These are phyloP conservation scores for Danio rerio DNA, from an alignment of 2,113 vertebrate species.

Conservation along the genomic window DNA sequence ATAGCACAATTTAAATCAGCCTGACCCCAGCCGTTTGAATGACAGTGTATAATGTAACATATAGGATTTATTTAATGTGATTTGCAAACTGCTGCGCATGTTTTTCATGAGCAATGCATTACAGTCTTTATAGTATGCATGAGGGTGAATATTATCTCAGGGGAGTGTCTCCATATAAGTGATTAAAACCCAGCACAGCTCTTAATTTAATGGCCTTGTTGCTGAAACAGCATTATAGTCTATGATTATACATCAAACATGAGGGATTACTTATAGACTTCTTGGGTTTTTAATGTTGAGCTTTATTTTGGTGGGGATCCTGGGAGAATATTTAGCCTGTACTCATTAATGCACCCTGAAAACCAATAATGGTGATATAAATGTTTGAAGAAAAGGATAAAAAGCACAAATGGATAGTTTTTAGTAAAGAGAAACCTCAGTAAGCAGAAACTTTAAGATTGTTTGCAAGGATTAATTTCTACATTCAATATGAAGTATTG, in stretches of 20 bases:
- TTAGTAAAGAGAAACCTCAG: not conserved
- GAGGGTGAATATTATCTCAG: slow-evolving; percentile 31
- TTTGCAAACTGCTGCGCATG: slow-evolving; percentile 49
- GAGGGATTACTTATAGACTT: not conserved
- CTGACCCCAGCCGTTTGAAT: not conserved
- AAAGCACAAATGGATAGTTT: not conserved
- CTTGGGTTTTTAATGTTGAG: not conserved
- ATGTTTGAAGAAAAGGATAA: no score
- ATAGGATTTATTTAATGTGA: not conserved
- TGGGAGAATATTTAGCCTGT: not conserved
- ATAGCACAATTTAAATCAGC: not conserved
- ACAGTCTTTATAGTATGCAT: slow-evolving; percentile 20
- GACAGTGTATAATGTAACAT: not conserved
- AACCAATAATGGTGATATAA: not conserved
- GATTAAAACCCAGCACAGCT: slow-evolving; percentile 42
- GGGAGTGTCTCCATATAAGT: slow-evolving; percentile 25
- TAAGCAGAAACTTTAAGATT: not conserved
- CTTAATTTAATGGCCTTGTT: slow-evolving; percentile 66
- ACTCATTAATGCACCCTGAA: not conserved
- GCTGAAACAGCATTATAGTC: slow-evolving; percentile 61
- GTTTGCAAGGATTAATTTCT: not conserved
- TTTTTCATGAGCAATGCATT: slow-evolving; percentile 38
- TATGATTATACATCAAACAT: slow-evolving; percentile 41
- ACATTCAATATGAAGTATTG: not conserved
- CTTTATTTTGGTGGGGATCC: not conserved